Conservation (phyloP, 2,113 vertebrate genomes). For the Ammospiza caudacuta region DNA sequence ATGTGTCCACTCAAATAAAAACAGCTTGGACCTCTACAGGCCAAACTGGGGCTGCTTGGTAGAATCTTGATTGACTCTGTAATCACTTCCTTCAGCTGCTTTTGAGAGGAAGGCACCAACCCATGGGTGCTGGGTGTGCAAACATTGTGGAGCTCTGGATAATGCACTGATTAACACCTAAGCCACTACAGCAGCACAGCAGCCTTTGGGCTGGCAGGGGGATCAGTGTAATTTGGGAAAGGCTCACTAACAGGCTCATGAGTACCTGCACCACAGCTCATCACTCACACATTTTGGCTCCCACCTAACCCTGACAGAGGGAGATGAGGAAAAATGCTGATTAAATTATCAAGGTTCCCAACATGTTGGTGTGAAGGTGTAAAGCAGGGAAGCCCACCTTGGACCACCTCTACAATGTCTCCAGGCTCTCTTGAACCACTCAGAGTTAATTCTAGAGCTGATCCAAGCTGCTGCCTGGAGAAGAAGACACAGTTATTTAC, state of each 20-base stretch:
- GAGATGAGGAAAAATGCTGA: background rate
- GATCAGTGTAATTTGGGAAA: background rate
- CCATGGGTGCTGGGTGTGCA: background rate
- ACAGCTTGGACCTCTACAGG: background rate
- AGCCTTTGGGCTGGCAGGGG: background rate
- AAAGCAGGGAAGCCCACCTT: background rate
- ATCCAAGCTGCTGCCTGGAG: background rate
- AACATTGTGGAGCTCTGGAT: background rate
- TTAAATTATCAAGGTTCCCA: background rate
- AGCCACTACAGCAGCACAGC: background rate
- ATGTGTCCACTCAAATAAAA: background rate
- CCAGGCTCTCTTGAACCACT: background rate
- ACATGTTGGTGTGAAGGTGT: background rate
- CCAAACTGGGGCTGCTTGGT: background rate
- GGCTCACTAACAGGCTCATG: background rate
- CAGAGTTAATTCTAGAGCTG: background rate
- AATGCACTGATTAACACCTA: background rate
- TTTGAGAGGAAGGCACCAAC: background rate
- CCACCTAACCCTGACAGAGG: background rate
- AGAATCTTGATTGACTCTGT: background rate
- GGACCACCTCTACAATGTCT: background rate
- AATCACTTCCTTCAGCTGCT: background rate
- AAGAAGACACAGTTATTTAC: background rate
- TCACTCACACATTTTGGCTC: background rate
- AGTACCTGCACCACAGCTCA: background rate